Evolutionary conservation across 2,797 vertebrate species (phyloP), one percentile per base, ranked within the genome.

Genomic region (Thunnus albacares): DNA sequence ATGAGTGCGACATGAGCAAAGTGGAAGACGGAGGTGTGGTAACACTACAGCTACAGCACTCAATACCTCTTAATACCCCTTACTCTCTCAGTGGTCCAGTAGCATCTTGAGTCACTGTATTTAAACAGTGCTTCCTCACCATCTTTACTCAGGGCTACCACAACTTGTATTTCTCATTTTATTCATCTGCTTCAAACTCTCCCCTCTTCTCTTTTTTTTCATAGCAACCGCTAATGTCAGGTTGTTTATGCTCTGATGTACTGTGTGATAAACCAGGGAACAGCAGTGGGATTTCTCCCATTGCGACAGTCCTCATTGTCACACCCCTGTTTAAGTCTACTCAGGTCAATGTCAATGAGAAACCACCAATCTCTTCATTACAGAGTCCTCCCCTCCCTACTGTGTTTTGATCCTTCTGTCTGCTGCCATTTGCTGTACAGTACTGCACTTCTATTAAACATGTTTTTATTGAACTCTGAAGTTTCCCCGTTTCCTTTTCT

Each of bases 391-490:
- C 35, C 70, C 26, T 63, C n/a, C 33, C 28, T 20, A 7, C 1
- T 57, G 35, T 70, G 89, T 94, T 87, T 91, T 88, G 87, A 89
- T 91, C 79, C 68, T 69, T 67, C 63, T 2, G 6, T 87, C 91
- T 65, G 90, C 89, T 90, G 79, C 85, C 41, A 12, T 87, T 30
- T 75, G 83, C 75, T 90, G 78, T 83, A 86, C 58, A 53, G 85
- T 83, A 84, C 78, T 84, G 74, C 85, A 77, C 85, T 87, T 94
- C 87, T 84, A 94, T 90, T 94, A 94, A 94, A 94, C 53, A 71
- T 65, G 66, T 93, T 95, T 94, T 91, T 85, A 83, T 79, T 47
- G 53, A 85, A 86, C 53, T 13, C n/a, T 57, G 14, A 2, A 1
- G 56, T 60, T 35, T 65, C 49, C 5, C 28, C 43, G 26, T 57